Conservation (phyloP, 2,797 vertebrate species). For the Pipistrellus kuhlii region DNA sequence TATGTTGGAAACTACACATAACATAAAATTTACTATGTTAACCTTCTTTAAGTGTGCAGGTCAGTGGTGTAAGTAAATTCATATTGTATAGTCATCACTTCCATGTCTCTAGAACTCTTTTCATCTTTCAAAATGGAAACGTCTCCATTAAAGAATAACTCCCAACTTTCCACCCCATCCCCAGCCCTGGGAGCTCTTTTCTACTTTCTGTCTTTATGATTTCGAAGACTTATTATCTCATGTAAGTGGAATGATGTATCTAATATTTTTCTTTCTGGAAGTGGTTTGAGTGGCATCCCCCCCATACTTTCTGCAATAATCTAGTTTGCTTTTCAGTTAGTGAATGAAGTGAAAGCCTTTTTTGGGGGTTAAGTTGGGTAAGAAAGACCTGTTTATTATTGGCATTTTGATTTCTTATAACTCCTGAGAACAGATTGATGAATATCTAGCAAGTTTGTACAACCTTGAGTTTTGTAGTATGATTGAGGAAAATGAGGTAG, state of each 20-base stretch:
- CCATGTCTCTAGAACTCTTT: not conserved
- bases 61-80: not conserved
- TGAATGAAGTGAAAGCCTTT: not conserved
- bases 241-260: not conserved
- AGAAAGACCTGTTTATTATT: not conserved
- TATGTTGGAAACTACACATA: not conserved
- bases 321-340: not conserved
- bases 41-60: not conserved
- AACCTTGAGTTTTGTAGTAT: not conserved
- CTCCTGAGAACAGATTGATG: not conserved
- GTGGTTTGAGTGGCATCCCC: not conserved
- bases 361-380: not conserved
- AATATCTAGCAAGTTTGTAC: not conserved
- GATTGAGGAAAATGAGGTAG: not conserved
- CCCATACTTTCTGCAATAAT: not conserved
- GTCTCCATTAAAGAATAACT: not conserved
- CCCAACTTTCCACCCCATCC: not conserved
- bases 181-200: not conserved
- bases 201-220: not conserved
- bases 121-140: not conserved
- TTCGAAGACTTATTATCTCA: not conserved
- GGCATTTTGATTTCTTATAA: not conserved
- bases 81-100: accelerated
- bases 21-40: not conserved
- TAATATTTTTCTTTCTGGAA: not conserved